Conservation (phyloP, 35 echinoderm and acorn worm genomes). For the Diadema setosum region DNA sequence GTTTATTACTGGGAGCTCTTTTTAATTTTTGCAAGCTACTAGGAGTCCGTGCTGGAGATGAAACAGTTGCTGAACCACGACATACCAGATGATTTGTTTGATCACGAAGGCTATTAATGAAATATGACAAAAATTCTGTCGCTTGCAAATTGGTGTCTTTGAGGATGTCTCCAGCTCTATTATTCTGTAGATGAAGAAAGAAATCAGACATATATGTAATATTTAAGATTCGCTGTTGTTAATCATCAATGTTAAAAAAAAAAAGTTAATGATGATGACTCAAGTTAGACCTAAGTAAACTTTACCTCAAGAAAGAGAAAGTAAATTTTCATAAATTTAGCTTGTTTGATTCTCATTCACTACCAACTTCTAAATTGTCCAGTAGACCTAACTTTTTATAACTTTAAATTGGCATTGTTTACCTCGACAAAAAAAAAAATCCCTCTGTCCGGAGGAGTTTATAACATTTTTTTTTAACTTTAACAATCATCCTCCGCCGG, state of each 20-base stretch:
- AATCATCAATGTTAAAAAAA: not conserved
- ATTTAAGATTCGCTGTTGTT: not conserved
- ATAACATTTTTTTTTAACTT: too few relatives aligned
- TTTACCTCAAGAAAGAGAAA: too few relatives aligned
- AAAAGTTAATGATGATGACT: not conserved
- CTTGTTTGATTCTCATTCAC: too few relatives aligned
- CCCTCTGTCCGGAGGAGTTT: too few relatives aligned
- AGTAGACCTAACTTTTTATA: too few relatives aligned
- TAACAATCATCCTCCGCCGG: too few relatives aligned
- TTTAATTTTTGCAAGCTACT: slow-evolving; percentile 13
- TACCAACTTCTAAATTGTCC: too few relatives aligned
- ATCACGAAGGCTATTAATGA: not conserved
- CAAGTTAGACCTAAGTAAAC: not conserved
- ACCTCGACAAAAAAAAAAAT: too few relatives aligned
- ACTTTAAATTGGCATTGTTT: too few relatives aligned
- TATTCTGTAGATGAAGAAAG: not conserved
- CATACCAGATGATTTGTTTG: not conserved
- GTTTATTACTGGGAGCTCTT: not conserved
- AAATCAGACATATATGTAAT: not conserved
- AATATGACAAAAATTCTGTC: slow-evolving; percentile 4
- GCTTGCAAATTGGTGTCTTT: not conserved
- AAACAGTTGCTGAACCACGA: not conserved
- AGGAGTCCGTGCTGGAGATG: not conserved
- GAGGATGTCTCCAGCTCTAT: not conserved
- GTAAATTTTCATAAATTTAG: too few relatives aligned